phyloP scores from a whole-genome alignment of 1,140 invertebrate genomes.

The Palaemon carinicauda region DNA sequence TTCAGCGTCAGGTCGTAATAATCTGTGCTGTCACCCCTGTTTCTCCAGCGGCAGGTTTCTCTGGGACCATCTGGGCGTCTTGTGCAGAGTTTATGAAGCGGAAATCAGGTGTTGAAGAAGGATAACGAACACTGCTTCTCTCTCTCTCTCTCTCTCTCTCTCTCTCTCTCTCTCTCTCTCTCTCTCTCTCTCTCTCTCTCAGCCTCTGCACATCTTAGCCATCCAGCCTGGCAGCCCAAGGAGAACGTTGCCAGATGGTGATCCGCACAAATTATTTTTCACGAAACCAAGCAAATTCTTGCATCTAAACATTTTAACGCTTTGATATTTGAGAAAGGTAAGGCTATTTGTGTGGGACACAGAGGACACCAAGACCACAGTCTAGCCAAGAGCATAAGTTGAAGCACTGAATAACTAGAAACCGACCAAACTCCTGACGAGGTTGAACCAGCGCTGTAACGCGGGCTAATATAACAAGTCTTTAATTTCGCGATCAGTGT shows the following conservation, averaged over 20 bases:
- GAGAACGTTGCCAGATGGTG: conserved; percentile 42
- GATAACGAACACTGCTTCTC: conserved; percentile 29
- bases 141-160: too few relatives aligned
- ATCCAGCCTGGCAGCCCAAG: conserved; percentile 48
- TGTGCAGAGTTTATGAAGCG: too few relatives aligned
- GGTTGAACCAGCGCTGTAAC: conserved; percentile 35
- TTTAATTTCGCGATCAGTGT: conserved; percentile 52
- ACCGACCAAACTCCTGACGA: conserved; percentile 12
- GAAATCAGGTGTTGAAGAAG: too few relatives aligned
- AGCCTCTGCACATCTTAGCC: conserved; percentile 55
- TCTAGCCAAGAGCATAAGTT: neutral
- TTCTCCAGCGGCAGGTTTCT: neutral
- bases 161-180: too few relatives aligned
- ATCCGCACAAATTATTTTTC: conserved; percentile 35
- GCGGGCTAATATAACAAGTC: conserved; percentile 29
- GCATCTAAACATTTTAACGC: neutral
- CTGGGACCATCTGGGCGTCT: neutral
- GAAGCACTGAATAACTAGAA: neutral
- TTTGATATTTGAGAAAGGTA: neutral
- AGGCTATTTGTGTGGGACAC: neutral
- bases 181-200: neutral
- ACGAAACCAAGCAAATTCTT: conserved; percentile 15
- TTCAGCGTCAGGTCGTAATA: too few relatives aligned
- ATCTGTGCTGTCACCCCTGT: neutral
- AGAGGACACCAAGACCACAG: neutral